Evolutionary conservation across 2,797 vertebrate species (phyloP), one percentile per base, ranked within the genome.

Genomic region (Danio jaintianensis): DNA sequence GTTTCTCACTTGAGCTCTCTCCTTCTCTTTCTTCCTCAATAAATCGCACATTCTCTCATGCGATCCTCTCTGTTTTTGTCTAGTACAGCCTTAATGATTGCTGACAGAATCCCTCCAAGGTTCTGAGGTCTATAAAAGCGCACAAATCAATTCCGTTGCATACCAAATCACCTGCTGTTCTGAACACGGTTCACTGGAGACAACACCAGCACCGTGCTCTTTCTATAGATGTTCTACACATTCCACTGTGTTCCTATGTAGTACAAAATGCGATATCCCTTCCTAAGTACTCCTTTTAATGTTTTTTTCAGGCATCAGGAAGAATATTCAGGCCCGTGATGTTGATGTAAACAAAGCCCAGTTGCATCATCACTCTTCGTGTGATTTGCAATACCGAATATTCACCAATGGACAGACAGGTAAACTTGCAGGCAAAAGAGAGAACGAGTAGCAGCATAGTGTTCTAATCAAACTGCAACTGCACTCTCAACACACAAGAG

Each of bases 401-500:
- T 13, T 42, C 11, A 0, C 38, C 10, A 22, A 72, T 22, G 70
- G 70, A 45, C 11, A 43, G 7, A 16, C 20, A 29, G 52, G 40
- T 58, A 58, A 12, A 29, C 40, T 16, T 22, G 5, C 11, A 40
- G 40, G 50, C 40, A 15, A 40, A n/a, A 72, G 38, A 63, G 40
- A 38, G 43, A 64, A 12, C 11, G 2, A 36, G n/a, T 15, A 48
- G 66, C 22, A 48, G 66, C 22, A 48, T 59, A n/a, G 22, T 6
- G 2, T 6, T 7, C 40, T 47, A 53, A n/a, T 45, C n/a, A 22
- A 16, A 42, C 72, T 72, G 63, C 66, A 81, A 55, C 22, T 88
- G 62, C 11, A 29, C 38, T 47, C 48, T 40, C 69, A 22, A 47
- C 79, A 89, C 93, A 94, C 90, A 89, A 90, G 94, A 92, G 91